Base-by-base conservation (phyloP, 2,888 invertebrate species). In the Sinotaia quadrata region DNA sequence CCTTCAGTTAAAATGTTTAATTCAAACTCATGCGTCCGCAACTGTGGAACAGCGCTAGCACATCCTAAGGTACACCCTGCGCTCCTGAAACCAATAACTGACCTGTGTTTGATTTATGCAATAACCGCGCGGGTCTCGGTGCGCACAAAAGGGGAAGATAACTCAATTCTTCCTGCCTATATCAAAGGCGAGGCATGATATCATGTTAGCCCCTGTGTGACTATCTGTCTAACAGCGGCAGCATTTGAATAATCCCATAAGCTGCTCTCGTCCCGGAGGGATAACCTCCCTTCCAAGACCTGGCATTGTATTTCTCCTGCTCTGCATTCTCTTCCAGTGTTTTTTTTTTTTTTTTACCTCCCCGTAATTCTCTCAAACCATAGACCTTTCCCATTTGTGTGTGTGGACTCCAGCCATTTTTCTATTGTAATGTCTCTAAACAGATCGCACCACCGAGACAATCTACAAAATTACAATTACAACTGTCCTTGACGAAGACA, bases 161-260 rank as follows among this genome's bases (percentile, higher is more conserved):
- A 56, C 56, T 31, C 56, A 33, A 56, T 56, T 31, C 15, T 21
- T 4, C 15, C 10, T 27, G 47, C 24, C 47, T 33, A 21, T 31
- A 31, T 56, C 56, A 56, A 56, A 56, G 56, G 33, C 31, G 56
- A 56, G 56, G n/a, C 18, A 15, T 31, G 56, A 56, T 56, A 56
- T 15, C 31, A 33, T 33, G 56, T n/a, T 3, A 18, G 18, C 29
- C 15, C 4, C 15, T n/a, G 56, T 56, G 56, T 31, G 56, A 56
- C 56, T 31, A 31, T 29, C 31, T 56, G 56, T 56, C 56, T 56
- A 34, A 18, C 33, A n/a, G 56, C 56, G 31, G 15, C 33, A 31
- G 33, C 27, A 56, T 56, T 56, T 56, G 56, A 56, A 56, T 56
- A 56, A 56, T 56, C 56, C 56, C 33, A 33, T 56, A 33, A 56